A percentile compares a stretch with the other conserved stretches of the same genome.
These are phyloP conservation scores for Lophura nycthemera DNA, from an alignment of 2,113 vertebrate species.

Conservation along the genomic window DNA sequence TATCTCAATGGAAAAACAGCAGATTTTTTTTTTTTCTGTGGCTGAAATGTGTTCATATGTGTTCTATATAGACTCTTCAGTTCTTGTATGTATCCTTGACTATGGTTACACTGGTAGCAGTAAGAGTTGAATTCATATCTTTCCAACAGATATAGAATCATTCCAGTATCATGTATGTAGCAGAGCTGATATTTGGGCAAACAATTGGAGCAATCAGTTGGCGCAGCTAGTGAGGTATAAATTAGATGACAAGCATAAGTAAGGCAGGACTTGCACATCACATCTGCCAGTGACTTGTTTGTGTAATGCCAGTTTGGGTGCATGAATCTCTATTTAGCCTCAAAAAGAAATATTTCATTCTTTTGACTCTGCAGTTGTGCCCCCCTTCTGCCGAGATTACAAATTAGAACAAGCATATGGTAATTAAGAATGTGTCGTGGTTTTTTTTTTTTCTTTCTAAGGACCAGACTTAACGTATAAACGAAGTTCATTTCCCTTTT, in stretches of 20 bases:
- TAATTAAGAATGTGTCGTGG: neutral
- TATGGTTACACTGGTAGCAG: neutral
- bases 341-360: neutral
- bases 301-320: neutral
- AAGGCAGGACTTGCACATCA: neutral
- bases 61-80: neutral
- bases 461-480: too few relatives aligned
- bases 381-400: neutral
- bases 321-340: neutral
- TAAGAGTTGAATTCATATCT: neutral
- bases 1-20: neutral
- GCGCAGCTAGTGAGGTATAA: neutral
- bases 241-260: neutral
- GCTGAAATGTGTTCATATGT: fast-evolving
- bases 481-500: neutral
- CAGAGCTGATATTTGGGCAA: neutral
- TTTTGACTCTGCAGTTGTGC: neutral
- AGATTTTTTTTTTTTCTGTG: neutral
- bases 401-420: neutral
- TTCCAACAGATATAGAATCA: neutral
- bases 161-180: fast-evolving
- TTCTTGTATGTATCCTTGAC: neutral
- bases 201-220: neutral
- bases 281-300: neutral
- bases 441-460: neutral